phyloP scores from a whole-genome alignment of 2,113 vertebrate genomes.

The Ceratotherium simum region DNA sequence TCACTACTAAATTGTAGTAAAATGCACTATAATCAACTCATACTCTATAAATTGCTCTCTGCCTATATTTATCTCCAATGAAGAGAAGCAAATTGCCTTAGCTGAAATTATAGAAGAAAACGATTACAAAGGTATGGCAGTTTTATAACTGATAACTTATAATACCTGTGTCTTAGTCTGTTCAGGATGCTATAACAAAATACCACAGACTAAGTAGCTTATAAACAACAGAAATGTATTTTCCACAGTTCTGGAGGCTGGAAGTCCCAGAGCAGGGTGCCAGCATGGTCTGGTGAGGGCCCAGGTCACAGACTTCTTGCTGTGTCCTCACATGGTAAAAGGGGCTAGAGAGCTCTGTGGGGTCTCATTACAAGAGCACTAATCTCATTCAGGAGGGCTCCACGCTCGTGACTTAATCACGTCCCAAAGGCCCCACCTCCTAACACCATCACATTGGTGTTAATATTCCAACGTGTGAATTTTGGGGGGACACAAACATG shows the following conservation, averaged over 20 bases:
- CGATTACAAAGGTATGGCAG: not conserved
- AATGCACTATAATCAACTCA: slow-evolving; percentile 66
- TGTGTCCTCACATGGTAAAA: not conserved
- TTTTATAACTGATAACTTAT: slow-evolving; percentile 29
- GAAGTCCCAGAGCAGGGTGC: not conserved
- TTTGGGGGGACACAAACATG: not conserved
- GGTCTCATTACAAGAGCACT: not conserved
- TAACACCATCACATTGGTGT: not conserved
- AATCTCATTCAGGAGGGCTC: not conserved
- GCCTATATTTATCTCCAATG: slow-evolving; percentile 28
- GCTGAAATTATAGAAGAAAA: slow-evolving; percentile 55
- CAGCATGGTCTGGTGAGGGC: not conserved
- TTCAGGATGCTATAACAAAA: not conserved
- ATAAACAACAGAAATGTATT: not conserved
- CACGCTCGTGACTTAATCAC: too few species aligned
- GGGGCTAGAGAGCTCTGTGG: not conserved
- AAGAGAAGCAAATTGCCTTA: slow-evolving; percentile 55
- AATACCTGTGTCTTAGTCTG: not conserved
- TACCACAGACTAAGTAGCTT: not conserved
- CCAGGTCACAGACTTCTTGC: not conserved
- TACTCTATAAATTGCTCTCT: slow-evolving; percentile 40
- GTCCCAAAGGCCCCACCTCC: not conserved
- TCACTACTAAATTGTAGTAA: slow-evolving; percentile 63
- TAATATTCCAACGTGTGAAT: not conserved
- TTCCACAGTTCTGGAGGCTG: not conserved